These are phyloP conservation scores for Halcyon leucocephala DNA, from an alignment of 2,797 vertebrate genomes.

Conservation along the genomic window DNA sequence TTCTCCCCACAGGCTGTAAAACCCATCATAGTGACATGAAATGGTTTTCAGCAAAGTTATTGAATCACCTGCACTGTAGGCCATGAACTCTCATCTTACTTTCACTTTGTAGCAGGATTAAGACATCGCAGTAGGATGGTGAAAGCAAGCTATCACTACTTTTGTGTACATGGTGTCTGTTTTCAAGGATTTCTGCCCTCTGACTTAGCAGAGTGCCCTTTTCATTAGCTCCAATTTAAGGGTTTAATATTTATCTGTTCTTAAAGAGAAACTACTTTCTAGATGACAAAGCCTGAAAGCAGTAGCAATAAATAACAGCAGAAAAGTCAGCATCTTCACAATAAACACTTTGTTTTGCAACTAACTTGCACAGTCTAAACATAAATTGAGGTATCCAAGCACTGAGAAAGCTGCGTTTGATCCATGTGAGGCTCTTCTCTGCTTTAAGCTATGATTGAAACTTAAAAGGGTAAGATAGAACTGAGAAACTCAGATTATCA, in stretches of 20 bases:
- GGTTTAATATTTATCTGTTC: constrained; percentile 26
- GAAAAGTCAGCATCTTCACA: neutral
- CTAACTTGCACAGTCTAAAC: neutral
- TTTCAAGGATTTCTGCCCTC: neutral
- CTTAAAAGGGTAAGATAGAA: neutral
- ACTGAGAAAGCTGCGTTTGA: neutral
- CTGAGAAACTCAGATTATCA: neutral
- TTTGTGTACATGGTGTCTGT: neutral
- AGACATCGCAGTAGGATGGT: neutral
- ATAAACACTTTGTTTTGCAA: neutral
- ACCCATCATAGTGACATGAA: neutral
- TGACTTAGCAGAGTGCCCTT: neutral
- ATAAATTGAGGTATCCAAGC: neutral
- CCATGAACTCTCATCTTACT: neutral
- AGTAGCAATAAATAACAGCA: neutral
- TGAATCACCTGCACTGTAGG: neutral
- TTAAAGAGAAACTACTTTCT: neutral
- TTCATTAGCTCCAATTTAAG: neutral
- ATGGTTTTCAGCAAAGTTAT: neutral
- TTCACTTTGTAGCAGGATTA: neutral
- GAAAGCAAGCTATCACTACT: neutral
- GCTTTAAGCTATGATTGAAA: neutral
- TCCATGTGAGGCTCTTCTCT: neutral
- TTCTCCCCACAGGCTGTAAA: neutral
- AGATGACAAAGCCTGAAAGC: neutral